Evolutionary conservation across 2,797 vertebrate species (phyloP).

Genomic region (Hydrolagus colliei): DNA sequence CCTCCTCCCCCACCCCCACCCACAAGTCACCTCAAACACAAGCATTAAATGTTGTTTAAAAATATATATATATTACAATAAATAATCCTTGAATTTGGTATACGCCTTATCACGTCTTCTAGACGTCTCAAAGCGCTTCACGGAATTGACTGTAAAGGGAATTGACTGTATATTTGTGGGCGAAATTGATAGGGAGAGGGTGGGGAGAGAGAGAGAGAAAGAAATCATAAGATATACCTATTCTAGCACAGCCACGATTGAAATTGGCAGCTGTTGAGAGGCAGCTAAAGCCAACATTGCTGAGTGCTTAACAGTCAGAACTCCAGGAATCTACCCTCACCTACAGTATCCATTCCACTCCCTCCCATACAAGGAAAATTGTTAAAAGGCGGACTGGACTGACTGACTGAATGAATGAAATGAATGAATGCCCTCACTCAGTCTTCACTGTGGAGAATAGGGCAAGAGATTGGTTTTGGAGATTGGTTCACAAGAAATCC

Average conservation of each 20-base stretch:
- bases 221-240: constrained; percentile 14
- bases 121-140: too few relatives aligned
- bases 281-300: constrained; percentile 20
- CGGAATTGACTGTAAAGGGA: too few relatives aligned
- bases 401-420: too few relatives aligned
- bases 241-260: background rate
- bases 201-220: background rate
- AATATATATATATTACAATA: too few relatives aligned
- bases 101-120: too few relatives aligned
- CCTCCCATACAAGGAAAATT: constrained; percentile 75
- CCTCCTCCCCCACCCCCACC: background rate
- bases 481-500: constrained; percentile 11
- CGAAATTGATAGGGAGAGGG: too few relatives aligned
- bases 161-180: too few relatives aligned
- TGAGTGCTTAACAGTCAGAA: constrained; percentile 17
- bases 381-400: constrained; percentile 34
- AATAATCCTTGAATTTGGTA: too few relatives aligned
- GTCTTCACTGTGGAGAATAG: constrained; percentile 19
- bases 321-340: constrained; percentile 71
- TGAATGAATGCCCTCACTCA: constrained; percentile 26
- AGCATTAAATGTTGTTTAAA: background rate
- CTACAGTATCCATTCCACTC: constrained; percentile 65
- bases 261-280: background rate
- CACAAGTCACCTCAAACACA: background rate
- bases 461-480: background rate